Percentiles rank a stretch among this genome's conserved stretches.
Evolutionary conservation across 1,140 invertebrate genomes (phyloP).

Genomic region (Drosophila ficusphila): DNA sequence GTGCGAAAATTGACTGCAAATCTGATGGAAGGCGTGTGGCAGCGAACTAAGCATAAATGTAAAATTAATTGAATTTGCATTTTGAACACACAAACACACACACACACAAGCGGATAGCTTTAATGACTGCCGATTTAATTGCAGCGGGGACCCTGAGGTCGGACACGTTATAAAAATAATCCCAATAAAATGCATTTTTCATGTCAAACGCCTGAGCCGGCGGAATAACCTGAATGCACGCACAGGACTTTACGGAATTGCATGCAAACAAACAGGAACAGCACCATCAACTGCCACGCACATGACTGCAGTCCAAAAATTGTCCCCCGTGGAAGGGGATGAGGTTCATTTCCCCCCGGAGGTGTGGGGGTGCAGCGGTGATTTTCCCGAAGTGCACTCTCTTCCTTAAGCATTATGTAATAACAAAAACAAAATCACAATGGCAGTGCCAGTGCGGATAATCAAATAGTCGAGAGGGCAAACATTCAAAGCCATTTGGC

Average conservation of each 20-base stretch:
- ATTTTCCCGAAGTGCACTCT: slow-evolving; percentile 10
- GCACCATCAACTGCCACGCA: slow-evolving; percentile 27
- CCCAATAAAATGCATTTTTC: slow-evolving; percentile 83
- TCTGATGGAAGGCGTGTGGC: slow-evolving; percentile 20
- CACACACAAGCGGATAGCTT: slow-evolving; percentile 31
- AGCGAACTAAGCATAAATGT: slow-evolving; percentile 67
- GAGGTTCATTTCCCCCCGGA: background rate
- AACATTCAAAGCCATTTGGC: slow-evolving; percentile 53
- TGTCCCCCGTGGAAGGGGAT: background rate
- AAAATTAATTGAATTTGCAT: slow-evolving; percentile 79
- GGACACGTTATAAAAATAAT: slow-evolving; percentile 78
- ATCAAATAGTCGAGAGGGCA: slow-evolving; percentile 61
- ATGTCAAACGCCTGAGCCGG: slow-evolving; percentile 80
- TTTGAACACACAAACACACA: slow-evolving; percentile 36
- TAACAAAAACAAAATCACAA: slow-evolving; percentile 57
- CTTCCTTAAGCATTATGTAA: slow-evolving; percentile 57
- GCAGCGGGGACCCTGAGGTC: slow-evolving; percentile 7
- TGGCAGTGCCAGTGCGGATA: slow-evolving; percentile 43
- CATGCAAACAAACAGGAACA: slow-evolving; percentile 73
- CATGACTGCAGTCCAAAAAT: slow-evolving; percentile 38
- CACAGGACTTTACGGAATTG: slow-evolving; percentile 80
- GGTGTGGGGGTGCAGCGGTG: background rate
- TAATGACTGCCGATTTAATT: slow-evolving; percentile 54
- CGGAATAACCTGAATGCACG: slow-evolving; percentile 81
- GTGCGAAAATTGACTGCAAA: slow-evolving; percentile 67